Evolutionary conservation across 2,113 vertebrate genomes (phyloP).

Genomic region (Xyliphius kryptos): DNA sequence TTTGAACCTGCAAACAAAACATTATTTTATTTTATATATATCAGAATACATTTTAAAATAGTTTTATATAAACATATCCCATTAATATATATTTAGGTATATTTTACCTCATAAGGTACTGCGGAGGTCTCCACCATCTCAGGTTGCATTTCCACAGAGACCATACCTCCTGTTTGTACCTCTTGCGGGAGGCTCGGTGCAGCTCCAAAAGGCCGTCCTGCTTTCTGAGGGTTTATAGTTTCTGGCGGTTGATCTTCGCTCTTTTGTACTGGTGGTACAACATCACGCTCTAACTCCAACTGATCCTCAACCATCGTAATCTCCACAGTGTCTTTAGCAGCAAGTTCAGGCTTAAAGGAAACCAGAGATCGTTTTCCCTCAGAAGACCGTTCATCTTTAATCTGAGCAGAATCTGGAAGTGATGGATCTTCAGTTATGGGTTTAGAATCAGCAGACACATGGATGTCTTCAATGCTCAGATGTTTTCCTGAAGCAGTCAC

Average conservation of each 20-base stretch:
- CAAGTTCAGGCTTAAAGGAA: neutral
- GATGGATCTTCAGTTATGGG: slow-evolving; percentile 20
- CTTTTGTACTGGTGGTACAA: neutral
- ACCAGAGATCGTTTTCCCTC: no score
- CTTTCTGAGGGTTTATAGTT: slow-evolving; percentile 2
- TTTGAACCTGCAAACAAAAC: slow-evolving; percentile 1
- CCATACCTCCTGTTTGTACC: neutral
- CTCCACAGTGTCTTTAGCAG: neutral
- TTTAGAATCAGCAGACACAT: slow-evolving; percentile 17
- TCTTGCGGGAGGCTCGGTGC: slow-evolving; percentile 13
- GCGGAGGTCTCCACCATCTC: neutral
- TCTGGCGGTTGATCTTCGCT: neutral
- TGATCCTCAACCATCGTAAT: neutral
- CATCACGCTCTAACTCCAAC: neutral
- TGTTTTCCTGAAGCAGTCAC: slow-evolving; percentile 3
- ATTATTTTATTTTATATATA: neutral
- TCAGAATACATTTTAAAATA: neutral
- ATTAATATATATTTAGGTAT: neutral
- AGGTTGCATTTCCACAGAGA: neutral
- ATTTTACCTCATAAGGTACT: slow-evolving; percentile 5
- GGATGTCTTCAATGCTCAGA: slow-evolving; percentile 28
- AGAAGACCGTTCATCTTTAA: slow-evolving; percentile 28
- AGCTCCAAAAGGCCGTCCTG: neutral
- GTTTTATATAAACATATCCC: neutral
- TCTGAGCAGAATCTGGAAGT: slow-evolving; percentile 3